phyloP scores from a whole-genome alignment of 2,113 vertebrate genomes.

The Excalfactoria chinensis region DNA sequence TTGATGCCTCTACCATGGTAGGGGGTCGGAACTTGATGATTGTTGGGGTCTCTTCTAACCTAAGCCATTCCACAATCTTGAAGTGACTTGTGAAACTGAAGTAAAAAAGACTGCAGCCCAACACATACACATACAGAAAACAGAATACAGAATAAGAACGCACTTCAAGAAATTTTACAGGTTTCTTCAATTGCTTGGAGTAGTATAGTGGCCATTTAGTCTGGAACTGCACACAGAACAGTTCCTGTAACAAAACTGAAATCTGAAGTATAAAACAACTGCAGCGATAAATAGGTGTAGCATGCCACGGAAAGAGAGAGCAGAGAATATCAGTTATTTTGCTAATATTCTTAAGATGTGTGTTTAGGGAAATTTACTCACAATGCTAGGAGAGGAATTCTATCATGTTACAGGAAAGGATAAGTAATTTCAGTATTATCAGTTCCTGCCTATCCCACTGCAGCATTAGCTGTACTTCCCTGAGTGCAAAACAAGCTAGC shows the following conservation, averaged over 20 bases:
- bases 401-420: neutral
- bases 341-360: neutral
- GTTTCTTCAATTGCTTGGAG: rapidly evolving
- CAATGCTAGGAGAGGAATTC: neutral
- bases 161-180: neutral
- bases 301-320: neutral
- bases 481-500: neutral
- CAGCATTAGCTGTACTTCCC: neutral
- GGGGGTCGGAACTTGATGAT: too few species aligned
- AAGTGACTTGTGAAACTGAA: neutral
- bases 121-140: neutral
- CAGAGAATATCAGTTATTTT: neutral
- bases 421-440: neutral
- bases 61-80: too few species aligned
- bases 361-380: neutral
- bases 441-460: neutral
- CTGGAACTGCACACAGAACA: neutral
- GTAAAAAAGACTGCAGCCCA: neutral
- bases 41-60: too few species aligned
- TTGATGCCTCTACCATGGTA: too few species aligned
- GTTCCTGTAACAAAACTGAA: neutral
- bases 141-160: neutral
- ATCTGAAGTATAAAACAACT: neutral
- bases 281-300: neutral
- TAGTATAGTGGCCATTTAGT: neutral